Percentiles rank a stretch among this genome's conserved stretches.
These are phyloP conservation scores for Gortyna flavago DNA, from an alignment of 2,888 invertebrate genomes.

Conservation along the genomic window DNA sequence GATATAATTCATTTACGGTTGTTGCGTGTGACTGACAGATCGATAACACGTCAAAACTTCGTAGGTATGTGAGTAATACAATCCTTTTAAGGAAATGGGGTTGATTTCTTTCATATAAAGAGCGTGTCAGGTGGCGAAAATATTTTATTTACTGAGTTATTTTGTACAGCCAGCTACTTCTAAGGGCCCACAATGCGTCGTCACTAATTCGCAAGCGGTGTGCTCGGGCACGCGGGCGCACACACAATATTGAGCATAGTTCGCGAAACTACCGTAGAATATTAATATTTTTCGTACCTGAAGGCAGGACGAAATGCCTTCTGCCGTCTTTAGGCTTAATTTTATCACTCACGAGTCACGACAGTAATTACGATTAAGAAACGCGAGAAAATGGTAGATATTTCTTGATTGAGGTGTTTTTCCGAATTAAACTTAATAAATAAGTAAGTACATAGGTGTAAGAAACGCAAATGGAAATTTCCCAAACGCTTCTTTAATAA, in stretches of 20 bases:
- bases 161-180: background rate
- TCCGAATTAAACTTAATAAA: background rate
- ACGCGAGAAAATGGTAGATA: background rate
- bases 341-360: background rate
- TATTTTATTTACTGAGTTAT: background rate
- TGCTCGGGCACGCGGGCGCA: slow-evolving; percentile 45
- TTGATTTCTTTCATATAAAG: background rate
- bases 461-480: background rate
- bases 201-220: slow-evolving; percentile 43
- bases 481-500: background rate
- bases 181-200: slow-evolving; percentile 15
- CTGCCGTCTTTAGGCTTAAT: slow-evolving; percentile 16
- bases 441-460: too few species aligned
- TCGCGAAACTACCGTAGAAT: slow-evolving; percentile 39
- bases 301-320: slow-evolving; percentile 28
- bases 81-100: slow-evolving; percentile 25
- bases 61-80: slow-evolving; percentile 17
- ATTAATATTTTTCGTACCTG: slow-evolving; percentile 47
- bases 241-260: slow-evolving; percentile 56
- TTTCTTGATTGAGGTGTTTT: background rate
- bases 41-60: slow-evolving; percentile 33
- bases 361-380: slow-evolving; percentile 14
- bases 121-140: too few species aligned
- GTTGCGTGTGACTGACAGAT: slow-evolving; percentile 26
- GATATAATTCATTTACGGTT: slow-evolving; percentile 27